These are phyloP conservation scores for Cavia porcellus DNA, from an alignment of 2,113 vertebrate species.

Conservation along the genomic window DNA sequence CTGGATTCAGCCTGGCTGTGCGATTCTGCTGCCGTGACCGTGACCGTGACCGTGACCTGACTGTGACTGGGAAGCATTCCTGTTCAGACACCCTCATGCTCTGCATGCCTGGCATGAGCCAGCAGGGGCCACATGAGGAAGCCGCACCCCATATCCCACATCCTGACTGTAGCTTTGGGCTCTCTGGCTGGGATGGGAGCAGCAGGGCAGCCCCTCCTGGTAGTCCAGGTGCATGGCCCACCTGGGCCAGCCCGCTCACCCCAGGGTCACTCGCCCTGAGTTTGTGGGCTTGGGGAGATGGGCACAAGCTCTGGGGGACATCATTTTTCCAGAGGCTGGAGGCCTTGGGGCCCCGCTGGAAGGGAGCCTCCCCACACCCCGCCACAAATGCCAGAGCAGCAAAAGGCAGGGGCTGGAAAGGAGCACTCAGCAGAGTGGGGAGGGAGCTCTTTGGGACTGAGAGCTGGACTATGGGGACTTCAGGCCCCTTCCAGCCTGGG, in stretches of 20 bases:
- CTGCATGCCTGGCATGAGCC: constrained; percentile 34
- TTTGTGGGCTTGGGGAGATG: constrained; percentile 16
- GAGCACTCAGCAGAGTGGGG: not conserved
- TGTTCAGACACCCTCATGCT: constrained; percentile 50
- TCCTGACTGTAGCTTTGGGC: constrained; percentile 42
- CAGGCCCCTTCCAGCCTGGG: constrained; percentile 7
- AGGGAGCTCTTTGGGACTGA: not conserved
- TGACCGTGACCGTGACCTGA: not conserved
- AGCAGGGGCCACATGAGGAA: constrained; percentile 37
- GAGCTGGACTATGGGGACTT: constrained; percentile 5
- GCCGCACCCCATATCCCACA: not conserved
- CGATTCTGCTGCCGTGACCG: not conserved
- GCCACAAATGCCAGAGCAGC: not conserved
- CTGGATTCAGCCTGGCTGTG: not conserved
- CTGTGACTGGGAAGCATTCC: constrained; percentile 53
- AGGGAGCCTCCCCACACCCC: constrained; percentile 53
- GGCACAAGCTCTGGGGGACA: not conserved
- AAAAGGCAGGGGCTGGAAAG: not conserved
- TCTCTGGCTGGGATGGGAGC: not conserved
- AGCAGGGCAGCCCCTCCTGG: not conserved
- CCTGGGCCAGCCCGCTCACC: not conserved
- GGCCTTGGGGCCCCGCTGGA: constrained; percentile 61
- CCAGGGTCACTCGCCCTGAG: not conserved
- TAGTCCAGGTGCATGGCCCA: not conserved
- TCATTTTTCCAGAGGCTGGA: constrained; percentile 6